These are phyloP conservation scores for Yponomeuta sedellus DNA, from an alignment of 2,888 invertebrate species.

Conservation along the genomic window DNA sequence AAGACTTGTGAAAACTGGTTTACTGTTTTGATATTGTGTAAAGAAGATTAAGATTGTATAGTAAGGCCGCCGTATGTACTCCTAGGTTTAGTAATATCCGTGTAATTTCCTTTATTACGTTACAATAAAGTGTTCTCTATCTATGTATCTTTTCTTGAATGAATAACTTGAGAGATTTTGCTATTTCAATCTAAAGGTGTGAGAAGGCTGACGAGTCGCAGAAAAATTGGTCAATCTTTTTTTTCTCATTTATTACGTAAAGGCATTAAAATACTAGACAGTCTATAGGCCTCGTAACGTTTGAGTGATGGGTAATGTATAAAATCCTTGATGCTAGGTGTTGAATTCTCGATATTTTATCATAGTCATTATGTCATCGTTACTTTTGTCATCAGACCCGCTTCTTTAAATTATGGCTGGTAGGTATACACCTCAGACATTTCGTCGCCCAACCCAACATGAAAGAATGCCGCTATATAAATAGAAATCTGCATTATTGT, in stretches of 20 bases:
- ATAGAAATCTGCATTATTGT: not conserved
- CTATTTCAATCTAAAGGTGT: not conserved
- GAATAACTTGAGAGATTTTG: not conserved
- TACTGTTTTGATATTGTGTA: too few species aligned
- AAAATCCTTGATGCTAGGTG: not conserved
- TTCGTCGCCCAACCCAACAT: too few species aligned
- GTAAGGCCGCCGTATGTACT: too few species aligned
- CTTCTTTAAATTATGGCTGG: too few species aligned
- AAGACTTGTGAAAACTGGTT: too few species aligned
- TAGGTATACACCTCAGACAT: too few species aligned
- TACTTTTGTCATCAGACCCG: not conserved
- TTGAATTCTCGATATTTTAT: not conserved
- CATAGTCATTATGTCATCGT: not conserved
- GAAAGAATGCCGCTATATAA: not conserved
- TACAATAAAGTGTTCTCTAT: too few species aligned
- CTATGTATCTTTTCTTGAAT: too few species aligned
- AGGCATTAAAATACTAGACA: not conserved
- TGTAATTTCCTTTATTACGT: too few species aligned
- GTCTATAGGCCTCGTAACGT: not conserved
- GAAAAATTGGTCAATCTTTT: not conserved
- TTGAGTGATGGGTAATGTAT: not conserved
- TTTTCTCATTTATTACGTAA: not conserved
- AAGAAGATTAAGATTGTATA: too few species aligned
- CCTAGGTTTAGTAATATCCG: too few species aligned
- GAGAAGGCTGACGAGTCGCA: not conserved